These are phyloP conservation scores for Calameuta pallipes DNA, from an alignment of 2,888 invertebrate species.

Conservation along the genomic window DNA sequence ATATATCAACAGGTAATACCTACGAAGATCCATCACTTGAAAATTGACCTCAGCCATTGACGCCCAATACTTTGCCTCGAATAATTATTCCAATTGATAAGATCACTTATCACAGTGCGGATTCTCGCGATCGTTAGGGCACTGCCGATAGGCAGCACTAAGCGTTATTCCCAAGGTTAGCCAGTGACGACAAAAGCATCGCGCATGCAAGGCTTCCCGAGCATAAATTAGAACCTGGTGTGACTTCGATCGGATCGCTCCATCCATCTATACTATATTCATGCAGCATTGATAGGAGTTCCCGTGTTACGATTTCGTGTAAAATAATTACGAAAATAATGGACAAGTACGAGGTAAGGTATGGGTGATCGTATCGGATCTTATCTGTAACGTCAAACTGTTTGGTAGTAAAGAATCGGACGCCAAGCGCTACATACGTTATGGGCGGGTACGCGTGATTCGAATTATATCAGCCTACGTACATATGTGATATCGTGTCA, in stretches of 20 bases:
- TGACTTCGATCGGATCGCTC: background rate
- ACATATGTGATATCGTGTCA: background rate
- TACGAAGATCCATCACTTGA: background rate
- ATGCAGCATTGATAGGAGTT: background rate
- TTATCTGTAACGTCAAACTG: background rate
- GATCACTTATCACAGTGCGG: background rate
- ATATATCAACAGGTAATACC: background rate
- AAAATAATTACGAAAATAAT: background rate
- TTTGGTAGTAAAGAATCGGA: background rate
- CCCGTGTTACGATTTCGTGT: background rate
- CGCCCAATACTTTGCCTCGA: background rate
- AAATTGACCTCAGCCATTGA: background rate
- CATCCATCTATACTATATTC: background rate
- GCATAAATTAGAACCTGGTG: background rate
- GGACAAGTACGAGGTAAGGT: background rate
- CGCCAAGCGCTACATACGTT: background rate
- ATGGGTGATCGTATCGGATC: background rate
- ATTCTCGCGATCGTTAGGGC: background rate
- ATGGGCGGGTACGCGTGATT: conserved; percentile 2
- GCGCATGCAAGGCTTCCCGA: background rate
- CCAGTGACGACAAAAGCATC: background rate
- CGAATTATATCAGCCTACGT: conserved; percentile 5
- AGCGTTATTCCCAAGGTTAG: background rate
- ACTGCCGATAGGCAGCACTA: background rate
- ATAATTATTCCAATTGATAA: background rate